phyloP scores from a whole-genome alignment of 2,888 invertebrate genomes.

The Pammene aurita region DNA sequence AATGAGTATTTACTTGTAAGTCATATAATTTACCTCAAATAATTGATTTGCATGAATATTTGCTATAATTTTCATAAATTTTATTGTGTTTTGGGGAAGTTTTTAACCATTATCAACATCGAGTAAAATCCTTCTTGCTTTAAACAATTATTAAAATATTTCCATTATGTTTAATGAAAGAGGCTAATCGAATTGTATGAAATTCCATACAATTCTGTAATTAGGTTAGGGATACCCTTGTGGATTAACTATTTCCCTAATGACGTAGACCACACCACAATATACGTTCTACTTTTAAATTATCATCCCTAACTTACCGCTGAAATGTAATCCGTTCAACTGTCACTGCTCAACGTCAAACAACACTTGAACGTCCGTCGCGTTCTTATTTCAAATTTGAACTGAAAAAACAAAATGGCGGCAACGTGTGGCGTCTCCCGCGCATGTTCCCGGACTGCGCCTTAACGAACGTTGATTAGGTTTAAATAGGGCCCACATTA shows the following conservation, averaged over 20 bases:
- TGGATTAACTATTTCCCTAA: not conserved
- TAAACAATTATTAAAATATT: too few species aligned
- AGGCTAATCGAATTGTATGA: too few species aligned
- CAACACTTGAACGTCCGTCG: constrained; percentile 65
- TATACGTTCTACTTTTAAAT: not conserved
- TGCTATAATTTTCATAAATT: not conserved
- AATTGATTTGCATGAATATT: not conserved
- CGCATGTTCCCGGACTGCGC: constrained; percentile 81
- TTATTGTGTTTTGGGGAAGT: too few species aligned
- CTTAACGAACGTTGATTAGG: constrained; percentile 86
- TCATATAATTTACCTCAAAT: constrained; percentile 14
- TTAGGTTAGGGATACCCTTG: too few species aligned
- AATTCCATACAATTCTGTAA: too few species aligned
- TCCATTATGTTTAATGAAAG: too few species aligned
- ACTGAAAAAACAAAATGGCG: constrained; percentile 52
- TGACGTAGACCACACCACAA: not conserved
- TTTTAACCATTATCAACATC: too few species aligned
- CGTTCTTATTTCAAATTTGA: constrained; percentile 65
- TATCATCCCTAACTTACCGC: constrained; percentile 35
- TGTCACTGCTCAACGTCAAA: constrained; percentile 73
- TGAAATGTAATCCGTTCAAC: constrained; percentile 63
- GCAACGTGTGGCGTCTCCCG: constrained; percentile 65
- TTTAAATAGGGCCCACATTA: constrained; percentile 85
- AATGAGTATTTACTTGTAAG: not conserved
- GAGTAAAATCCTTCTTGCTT: too few species aligned